These are phyloP conservation scores for Empis livida DNA, from an alignment of 2,888 invertebrate species.

Conservation along the genomic window DNA sequence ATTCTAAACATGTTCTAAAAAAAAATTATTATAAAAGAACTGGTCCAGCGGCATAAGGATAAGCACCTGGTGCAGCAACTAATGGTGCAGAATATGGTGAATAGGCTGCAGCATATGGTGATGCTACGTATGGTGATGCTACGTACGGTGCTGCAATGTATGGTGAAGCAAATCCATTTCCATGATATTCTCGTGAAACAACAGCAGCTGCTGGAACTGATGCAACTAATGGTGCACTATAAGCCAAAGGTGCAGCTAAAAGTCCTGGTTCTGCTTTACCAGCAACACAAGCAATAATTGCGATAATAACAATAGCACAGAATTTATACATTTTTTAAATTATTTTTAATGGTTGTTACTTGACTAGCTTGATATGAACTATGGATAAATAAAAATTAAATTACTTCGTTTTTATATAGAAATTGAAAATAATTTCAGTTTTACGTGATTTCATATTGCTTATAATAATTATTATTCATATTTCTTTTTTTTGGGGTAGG, in stretches of 20 bases:
- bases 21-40: too few relatives aligned
- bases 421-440: too few relatives aligned
- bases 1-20: too few relatives aligned
- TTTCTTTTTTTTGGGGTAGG: too few relatives aligned
- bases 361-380: too few relatives aligned
- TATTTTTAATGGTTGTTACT: neutral
- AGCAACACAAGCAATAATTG: constrained; percentile 23
- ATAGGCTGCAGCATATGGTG: constrained; percentile 22
- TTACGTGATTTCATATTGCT: too few relatives aligned
- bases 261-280: constrained; percentile 21
- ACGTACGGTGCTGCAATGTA: constrained; percentile 20
- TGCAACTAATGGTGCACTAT: constrained; percentile 35
- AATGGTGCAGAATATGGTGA: constrained; percentile 15
- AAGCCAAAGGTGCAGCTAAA: constrained; percentile 26
- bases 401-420: too few relatives aligned
- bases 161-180: constrained; percentile 31
- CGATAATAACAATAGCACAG: constrained; percentile 23
- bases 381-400: too few relatives aligned
- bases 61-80: constrained; percentile 16
- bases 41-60: constrained; percentile 8
- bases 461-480: too few relatives aligned
- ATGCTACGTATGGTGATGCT: constrained; percentile 17
- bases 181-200: constrained; percentile 44
- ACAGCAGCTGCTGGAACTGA: constrained; percentile 37
- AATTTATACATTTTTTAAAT: constrained; percentile 14